Evolutionary conservation across 1,140 invertebrate genomes (phyloP), one percentile per base, ranked within the genome.

Genomic region (Oreohelix idahoensis): DNA sequence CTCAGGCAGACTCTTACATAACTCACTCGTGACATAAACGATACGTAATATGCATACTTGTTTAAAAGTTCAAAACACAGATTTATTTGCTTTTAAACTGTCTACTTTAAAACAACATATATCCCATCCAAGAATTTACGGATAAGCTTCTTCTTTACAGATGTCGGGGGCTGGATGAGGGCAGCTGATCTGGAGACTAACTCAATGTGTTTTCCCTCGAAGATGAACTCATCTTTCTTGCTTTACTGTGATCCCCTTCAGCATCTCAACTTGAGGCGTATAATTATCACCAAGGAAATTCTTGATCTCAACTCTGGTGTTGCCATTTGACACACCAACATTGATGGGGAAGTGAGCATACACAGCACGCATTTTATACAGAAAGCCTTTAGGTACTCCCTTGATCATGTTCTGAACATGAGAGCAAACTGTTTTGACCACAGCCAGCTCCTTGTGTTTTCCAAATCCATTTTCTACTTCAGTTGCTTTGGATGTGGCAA

Each of bases 291-390:
- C 99, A 92, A 99, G 95, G 94, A 99, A 99, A 93, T 99, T 99
- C 92, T 98, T 95, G 91, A 99, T 98, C 94, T 94, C 90, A 74
- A 94, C 90, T 38, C 84, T 45, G 11, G 81, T 84, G 58, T 87
- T 87, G 15, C 80, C 84, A 88, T 99, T 97, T 36, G 96, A 96
- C n/a, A 98, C 97, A 29, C 98, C 97, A 93, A 98, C 98, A 93
- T 99, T 99, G 91, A 99, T 99, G 91, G 99, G 99, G 94, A 99
- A 99, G 94, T 99, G 99, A 93, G 98, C 98, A 93, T 99, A 99
- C 86, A 99, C 99, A 82, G 98, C 97, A 91, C 98, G 95, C 99
- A 99, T 99, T 94, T 99, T 99, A 94, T 99, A 99, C 89, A 96
- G 95, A 93, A 97, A 99, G 74, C 98, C 99, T 93, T 97, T 91